Conservation (phyloP, 2,113 vertebrate species). For the Microtus oregoni region DNA sequence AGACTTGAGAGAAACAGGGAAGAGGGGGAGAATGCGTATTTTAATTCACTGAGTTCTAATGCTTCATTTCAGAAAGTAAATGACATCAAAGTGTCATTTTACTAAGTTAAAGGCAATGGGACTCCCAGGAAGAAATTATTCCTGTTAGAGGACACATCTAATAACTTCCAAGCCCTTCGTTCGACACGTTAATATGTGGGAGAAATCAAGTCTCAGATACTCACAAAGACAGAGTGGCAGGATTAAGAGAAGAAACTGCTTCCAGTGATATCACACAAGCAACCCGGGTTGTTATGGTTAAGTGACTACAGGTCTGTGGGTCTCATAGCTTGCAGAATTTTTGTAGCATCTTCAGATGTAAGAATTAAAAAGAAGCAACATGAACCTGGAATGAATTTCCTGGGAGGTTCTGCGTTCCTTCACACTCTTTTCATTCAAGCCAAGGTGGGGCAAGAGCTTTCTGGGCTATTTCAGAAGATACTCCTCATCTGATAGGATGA, state of each 20-base stretch:
- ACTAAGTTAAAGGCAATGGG: background rate
- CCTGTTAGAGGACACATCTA: background rate
- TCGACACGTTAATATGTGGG: background rate
- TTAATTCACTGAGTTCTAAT: slow-evolving; percentile 18
- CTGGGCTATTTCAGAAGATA: background rate
- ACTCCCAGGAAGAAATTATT: background rate
- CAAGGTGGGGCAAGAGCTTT: background rate
- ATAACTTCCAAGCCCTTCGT: background rate
- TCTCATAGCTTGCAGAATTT: background rate
- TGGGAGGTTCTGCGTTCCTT: background rate
- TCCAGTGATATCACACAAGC: background rate
- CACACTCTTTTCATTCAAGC: background rate
- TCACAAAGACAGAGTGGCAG: background rate
- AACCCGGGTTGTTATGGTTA: background rate
- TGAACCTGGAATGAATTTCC: background rate
- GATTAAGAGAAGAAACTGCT: background rate
- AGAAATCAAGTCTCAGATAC: slow-evolving; percentile 8
- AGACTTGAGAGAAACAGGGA: slow-evolving; percentile 7
- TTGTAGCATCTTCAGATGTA: background rate
- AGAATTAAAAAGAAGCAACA: background rate
- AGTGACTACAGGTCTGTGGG: background rate
- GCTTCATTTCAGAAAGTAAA: slow-evolving; percentile 10
- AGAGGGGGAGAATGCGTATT: background rate
- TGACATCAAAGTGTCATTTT: background rate
- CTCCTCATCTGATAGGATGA: background rate